Conservation (phyloP, 2,888 invertebrate genomes). For the Andrena hattorfiana region DNA sequence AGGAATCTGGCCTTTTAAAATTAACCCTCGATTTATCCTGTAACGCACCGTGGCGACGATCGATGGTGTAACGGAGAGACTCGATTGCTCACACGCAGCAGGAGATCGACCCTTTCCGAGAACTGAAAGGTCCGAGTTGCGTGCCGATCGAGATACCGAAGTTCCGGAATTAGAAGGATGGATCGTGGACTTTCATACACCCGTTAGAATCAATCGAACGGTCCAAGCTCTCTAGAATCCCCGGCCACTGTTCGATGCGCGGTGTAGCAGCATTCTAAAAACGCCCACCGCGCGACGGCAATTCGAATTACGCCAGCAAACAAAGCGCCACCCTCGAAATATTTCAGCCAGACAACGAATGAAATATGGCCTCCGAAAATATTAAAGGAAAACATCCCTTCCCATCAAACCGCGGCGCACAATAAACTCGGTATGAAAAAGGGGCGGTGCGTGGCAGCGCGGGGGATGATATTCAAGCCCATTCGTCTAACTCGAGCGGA, state of each 20-base stretch:
- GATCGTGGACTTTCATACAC: slow-evolving; percentile 8
- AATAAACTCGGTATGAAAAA: slow-evolving; percentile 35
- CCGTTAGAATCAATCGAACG: neutral
- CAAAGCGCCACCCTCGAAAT: neutral
- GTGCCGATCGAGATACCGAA: slow-evolving; percentile 49
- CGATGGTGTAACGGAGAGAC: slow-evolving; percentile 14
- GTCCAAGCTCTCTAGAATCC: neutral
- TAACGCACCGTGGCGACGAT: slow-evolving; percentile 7
- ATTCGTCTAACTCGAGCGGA: slow-evolving; percentile 39
- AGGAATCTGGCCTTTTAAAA: slow-evolving; percentile 27
- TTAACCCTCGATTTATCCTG: slow-evolving; percentile 13
- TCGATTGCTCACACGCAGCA: slow-evolving; percentile 35
- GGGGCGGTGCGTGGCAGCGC: slow-evolving; percentile 4
- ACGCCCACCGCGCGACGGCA: neutral
- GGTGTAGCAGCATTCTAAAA: neutral
- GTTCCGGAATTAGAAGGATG: slow-evolving; percentile 35
- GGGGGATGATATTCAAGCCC: slow-evolving; percentile 27
- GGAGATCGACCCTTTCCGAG: slow-evolving; percentile 43
- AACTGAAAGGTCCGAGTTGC: slow-evolving; percentile 40
- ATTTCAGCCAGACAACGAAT: slow-evolving; percentile 12
- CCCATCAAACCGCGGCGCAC: neutral
- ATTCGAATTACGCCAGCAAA: neutral
- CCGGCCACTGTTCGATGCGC: neutral
- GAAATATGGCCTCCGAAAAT: slow-evolving; percentile 42
- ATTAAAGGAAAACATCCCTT: slow-evolving; percentile 26